Conservation (phyloP, 2,113 vertebrate genomes). For the Petaurus breviceps region DNA sequence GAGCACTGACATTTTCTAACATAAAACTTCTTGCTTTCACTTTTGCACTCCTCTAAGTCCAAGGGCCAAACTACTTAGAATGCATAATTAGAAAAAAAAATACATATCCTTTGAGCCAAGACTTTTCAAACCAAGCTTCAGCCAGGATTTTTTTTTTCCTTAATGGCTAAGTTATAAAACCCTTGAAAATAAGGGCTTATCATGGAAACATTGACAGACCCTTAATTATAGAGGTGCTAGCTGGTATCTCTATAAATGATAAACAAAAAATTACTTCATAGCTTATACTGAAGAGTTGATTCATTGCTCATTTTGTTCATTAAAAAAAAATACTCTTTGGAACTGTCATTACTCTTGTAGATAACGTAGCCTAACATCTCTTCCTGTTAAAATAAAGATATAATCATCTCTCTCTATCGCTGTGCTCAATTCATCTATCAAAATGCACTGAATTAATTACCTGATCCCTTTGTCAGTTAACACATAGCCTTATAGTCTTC, state of each 20-base stretch:
- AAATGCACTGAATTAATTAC: conserved; percentile 83
- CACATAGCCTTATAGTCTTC: conserved; percentile 79
- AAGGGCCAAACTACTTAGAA: conserved; percentile 65
- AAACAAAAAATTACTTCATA: conserved; percentile 83
- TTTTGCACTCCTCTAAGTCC: conserved; percentile 57
- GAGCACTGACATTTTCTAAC: conserved; percentile 62
- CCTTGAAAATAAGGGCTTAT: conserved; percentile 83
- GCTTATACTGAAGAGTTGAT: conserved; percentile 90
- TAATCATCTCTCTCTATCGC: conserved; percentile 85
- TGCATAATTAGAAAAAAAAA: conserved; percentile 39
- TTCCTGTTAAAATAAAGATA: conserved; percentile 82
- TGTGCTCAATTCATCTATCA: conserved; percentile 85
- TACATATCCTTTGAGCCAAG: conserved; percentile 57
- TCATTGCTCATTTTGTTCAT: conserved; percentile 84
- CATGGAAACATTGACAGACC: conserved; percentile 74
- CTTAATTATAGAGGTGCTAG: conserved; percentile 78
- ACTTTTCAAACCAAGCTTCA: conserved; percentile 70
- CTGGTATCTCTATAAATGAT: conserved; percentile 74
- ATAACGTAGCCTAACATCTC: conserved; percentile 86
- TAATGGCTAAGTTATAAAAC: conserved; percentile 71
- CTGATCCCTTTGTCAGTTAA: conserved; percentile 87
- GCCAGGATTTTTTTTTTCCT: conserved; percentile 45
- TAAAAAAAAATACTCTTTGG: conserved; percentile 94
- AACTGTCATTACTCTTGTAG: conserved; percentile 86
- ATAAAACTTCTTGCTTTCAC: conserved; percentile 40